Evolutionary conservation across 1,140 invertebrate genomes (phyloP).

Genomic region (Anoplophora glabripennis): DNA sequence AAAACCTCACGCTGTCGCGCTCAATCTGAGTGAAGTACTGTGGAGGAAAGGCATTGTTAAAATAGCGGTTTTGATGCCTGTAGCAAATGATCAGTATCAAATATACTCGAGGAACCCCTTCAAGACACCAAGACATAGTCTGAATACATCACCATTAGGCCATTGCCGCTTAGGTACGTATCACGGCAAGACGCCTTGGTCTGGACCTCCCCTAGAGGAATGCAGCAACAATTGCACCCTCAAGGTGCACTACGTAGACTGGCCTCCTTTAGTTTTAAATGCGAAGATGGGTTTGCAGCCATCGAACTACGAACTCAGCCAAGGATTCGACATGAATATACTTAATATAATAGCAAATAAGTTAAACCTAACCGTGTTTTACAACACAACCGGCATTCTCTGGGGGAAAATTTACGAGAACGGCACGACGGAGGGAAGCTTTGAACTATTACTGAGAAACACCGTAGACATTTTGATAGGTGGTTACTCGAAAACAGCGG

Average conservation of each 20-base stretch:
- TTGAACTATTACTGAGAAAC: background rate
- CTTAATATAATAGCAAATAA: slow-evolving; percentile 9
- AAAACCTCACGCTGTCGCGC: slow-evolving; percentile 2
- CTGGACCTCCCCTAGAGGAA: background rate
- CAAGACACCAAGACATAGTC: slow-evolving; percentile 25
- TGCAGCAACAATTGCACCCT: slow-evolving; percentile 8
- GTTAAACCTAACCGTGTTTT: slow-evolving; percentile 6
- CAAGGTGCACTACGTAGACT: background rate
- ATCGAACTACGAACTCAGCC: background rate
- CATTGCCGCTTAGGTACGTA: background rate
- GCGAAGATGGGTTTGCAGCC: background rate
- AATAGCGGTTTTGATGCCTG: slow-evolving; percentile 21
- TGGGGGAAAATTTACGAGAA: background rate
- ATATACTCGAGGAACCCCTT: slow-evolving; percentile 35
- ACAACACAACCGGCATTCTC: background rate
- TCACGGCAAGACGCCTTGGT: background rate
- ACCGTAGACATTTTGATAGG: slow-evolving; percentile 1
- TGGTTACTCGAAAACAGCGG: slow-evolving; percentile 3
- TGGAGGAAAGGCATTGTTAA: slow-evolving; percentile 25
- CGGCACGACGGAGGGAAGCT: background rate
- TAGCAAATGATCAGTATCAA: slow-evolving; percentile 20
- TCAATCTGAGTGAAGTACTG: slow-evolving; percentile 21
- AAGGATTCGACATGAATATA: background rate
- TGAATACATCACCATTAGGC: slow-evolving; percentile 7
- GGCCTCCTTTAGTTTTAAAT: slow-evolving; percentile 7